phyloP scores from a whole-genome alignment of 2,113 vertebrate species.

The Mungos mungo region DNA sequence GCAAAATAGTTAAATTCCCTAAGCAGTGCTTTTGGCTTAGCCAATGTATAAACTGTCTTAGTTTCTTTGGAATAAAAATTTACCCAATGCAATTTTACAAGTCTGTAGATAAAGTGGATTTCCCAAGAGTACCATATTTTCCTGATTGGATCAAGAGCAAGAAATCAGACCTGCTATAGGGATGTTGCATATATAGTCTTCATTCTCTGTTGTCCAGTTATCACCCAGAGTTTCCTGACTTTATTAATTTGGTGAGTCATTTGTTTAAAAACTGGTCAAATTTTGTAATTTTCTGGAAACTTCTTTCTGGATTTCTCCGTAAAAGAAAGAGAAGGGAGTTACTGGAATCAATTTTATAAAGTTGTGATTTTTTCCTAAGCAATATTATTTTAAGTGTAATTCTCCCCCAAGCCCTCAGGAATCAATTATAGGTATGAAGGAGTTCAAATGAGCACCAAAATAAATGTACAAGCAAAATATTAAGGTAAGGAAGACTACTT shows the following conservation, averaged over 20 bases:
- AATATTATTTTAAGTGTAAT: neutral
- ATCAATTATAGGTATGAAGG: neutral
- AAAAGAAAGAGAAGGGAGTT: neutral
- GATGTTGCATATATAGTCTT: neutral
- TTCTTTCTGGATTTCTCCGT: neutral
- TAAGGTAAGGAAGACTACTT: neutral
- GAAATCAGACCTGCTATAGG: neutral
- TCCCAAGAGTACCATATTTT: neutral
- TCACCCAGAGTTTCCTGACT: neutral
- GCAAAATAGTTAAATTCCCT: neutral
- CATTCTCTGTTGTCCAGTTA: neutral
- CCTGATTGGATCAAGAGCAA: neutral
- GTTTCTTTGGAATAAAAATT: slow-evolving; percentile 23
- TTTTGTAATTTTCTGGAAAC: neutral
- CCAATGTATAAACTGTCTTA: neutral
- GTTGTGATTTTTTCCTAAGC: neutral
- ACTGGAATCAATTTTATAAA: neutral
- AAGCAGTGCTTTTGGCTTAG: neutral
- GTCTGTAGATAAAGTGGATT: neutral
- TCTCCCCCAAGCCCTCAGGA: neutral
- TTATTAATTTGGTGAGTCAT: neutral
- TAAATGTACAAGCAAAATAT: neutral
- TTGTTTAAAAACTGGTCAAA: neutral
- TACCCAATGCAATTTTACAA: neutral
- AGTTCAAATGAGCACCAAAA: neutral